phyloP scores from a whole-genome alignment of 2,797 vertebrate genomes.

The Dipus sagitta region DNA sequence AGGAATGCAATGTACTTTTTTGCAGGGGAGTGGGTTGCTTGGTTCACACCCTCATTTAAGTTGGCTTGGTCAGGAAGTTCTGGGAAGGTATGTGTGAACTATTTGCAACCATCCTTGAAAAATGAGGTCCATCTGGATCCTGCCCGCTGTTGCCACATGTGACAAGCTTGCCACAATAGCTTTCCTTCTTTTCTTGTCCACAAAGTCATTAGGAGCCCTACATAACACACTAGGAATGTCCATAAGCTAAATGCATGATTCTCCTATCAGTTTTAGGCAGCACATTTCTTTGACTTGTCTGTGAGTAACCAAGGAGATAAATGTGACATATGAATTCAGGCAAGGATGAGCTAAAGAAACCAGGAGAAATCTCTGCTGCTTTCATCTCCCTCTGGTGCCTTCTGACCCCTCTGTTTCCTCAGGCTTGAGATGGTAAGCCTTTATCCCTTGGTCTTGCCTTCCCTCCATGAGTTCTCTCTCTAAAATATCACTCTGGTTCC shows the following conservation, averaged over 20 bases:
- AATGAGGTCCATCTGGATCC: background rate
- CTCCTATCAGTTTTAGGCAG: slow-evolving; percentile 29
- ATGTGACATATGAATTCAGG: background rate
- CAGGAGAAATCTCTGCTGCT: slow-evolving; percentile 1
- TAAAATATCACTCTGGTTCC: background rate
- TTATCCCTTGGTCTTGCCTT: background rate
- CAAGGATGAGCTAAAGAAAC: background rate
- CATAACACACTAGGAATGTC: background rate
- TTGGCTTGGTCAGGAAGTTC: slow-evolving; percentile 34
- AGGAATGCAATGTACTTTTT: background rate
- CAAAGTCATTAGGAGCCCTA: background rate
- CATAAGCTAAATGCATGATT: background rate
- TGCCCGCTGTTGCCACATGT: background rate
- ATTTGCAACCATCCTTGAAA: slow-evolving; percentile 35
- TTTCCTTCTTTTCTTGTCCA: slow-evolving; percentile 16
- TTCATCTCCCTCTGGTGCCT: background rate
- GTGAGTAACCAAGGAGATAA: background rate
- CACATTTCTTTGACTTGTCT: background rate
- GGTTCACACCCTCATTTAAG: background rate
- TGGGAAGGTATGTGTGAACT: background rate
- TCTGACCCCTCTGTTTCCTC: background rate
- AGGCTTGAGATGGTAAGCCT: background rate
- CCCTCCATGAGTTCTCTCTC: background rate
- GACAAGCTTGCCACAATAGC: background rate
- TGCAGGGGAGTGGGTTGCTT: background rate